phyloP scores from a whole-genome alignment of 2,113 vertebrate species.

The Todiramphus chloris region DNA sequence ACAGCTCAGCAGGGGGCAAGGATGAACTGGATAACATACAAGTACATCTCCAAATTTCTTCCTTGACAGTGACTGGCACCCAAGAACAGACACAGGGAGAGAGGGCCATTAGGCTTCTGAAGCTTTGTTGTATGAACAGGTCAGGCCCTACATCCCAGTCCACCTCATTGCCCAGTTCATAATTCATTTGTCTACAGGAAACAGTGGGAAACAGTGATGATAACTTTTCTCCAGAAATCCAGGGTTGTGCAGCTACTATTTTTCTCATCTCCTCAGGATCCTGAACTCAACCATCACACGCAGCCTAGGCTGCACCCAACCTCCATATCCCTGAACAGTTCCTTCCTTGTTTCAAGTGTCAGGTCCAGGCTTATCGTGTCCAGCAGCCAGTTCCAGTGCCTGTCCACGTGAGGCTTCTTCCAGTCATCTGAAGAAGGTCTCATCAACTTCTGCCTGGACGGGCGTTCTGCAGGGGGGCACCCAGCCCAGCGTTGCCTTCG shows the following conservation, averaged over 20 bases:
- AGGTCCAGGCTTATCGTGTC: not conserved
- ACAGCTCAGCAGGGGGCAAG: not conserved
- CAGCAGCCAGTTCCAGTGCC: not conserved
- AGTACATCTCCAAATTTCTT: not conserved
- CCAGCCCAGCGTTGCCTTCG: fast-evolving
- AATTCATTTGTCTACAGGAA: not conserved
- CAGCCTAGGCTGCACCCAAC: not conserved
- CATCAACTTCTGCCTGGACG: not conserved
- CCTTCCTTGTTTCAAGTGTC: not conserved
- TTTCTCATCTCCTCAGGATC: not conserved
- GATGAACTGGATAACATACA: not conserved
- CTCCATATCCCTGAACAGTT: not conserved
- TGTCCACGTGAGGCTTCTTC: not conserved
- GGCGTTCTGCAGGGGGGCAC: not conserved
- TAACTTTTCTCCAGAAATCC: not conserved
- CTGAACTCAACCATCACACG: not conserved
- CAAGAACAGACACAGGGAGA: not conserved
- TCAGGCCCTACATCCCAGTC: not conserved
- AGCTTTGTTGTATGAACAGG: not conserved
- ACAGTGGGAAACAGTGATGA: fast-evolving
- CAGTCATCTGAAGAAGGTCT: not conserved
- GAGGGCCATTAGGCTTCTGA: not conserved
- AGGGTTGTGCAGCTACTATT: not conserved
- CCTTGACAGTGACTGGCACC: not conserved
- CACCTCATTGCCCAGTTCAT: not conserved